phyloP scores from a whole-genome alignment of 2,888 invertebrate genomes.

The Helobdella robusta region DNA sequence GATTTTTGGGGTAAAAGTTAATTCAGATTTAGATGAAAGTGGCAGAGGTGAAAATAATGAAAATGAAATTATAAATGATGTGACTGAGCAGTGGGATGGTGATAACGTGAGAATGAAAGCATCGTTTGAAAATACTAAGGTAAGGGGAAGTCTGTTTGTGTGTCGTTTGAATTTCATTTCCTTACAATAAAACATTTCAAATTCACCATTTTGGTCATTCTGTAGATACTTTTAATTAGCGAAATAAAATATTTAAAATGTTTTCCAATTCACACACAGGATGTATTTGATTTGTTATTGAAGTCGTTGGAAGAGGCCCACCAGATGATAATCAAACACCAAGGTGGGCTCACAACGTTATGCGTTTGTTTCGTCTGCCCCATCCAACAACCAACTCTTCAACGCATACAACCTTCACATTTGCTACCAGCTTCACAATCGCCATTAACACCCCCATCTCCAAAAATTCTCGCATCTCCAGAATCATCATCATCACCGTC shows the following conservation, averaged over 20 bases:
- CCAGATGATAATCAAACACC: constrained; percentile 69
- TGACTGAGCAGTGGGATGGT: no score
- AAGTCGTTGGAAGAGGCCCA: constrained; percentile 75
- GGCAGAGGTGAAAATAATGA: constrained; percentile 23
- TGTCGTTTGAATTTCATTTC: not conserved
- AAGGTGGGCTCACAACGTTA: constrained; percentile 65
- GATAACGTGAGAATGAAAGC: constrained; percentile 5
- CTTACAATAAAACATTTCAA: not conserved
- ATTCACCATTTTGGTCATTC: not conserved
- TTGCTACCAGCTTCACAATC: no score
- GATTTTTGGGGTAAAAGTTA: no score
- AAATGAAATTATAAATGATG: no score
- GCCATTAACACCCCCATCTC: not conserved
- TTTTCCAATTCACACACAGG: constrained; percentile 51
- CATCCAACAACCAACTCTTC: no score
- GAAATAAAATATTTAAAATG: not conserved
- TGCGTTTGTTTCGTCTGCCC: constrained; percentile 64
- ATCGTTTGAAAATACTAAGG: not conserved
- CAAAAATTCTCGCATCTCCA: not conserved
- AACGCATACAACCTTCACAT: no score
- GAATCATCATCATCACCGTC: not conserved
- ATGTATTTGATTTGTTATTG: constrained; percentile 67
- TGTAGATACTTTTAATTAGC: not conserved
- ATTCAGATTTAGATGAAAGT: constrained; percentile 19
- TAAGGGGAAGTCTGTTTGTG: constrained; percentile 9